These are phyloP conservation scores for Aramus guarauna DNA, from an alignment of 2,113 vertebrate species.

Conservation along the genomic window DNA sequence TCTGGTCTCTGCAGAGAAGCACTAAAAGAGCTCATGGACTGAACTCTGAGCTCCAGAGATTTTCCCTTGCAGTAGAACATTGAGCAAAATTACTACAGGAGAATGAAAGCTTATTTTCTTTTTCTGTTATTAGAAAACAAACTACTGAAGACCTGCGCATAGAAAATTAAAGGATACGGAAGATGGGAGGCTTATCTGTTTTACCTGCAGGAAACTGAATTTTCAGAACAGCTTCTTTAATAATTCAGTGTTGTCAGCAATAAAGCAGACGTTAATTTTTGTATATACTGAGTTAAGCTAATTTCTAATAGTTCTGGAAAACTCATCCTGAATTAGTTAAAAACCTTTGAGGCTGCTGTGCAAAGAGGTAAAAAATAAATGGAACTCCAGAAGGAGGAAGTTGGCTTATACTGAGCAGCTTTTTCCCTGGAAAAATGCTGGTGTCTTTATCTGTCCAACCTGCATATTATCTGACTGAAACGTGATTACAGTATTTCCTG, in stretches of 20 bases:
- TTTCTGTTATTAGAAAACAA: background rate
- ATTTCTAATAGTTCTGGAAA: background rate
- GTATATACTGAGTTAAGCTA: background rate
- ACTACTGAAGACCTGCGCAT: accelerated
- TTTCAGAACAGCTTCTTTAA: background rate
- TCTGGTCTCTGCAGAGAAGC: background rate
- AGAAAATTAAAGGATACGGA: background rate
- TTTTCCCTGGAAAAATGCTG: background rate
- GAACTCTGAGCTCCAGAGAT: background rate
- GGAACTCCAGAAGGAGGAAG: background rate
- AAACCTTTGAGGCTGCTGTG: background rate
- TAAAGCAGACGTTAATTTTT: background rate
- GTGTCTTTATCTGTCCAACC: background rate
- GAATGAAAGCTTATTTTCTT: background rate
- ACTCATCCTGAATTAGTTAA: background rate
- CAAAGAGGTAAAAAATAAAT: background rate
- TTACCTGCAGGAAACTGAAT: background rate
- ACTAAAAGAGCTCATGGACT: background rate
- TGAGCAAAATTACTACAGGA: background rate
- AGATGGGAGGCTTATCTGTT: background rate
- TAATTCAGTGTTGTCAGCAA: background rate
- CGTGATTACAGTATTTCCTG: background rate
- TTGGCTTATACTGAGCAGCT: background rate
- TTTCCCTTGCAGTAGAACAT: background rate
- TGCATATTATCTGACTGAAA: background rate